These are phyloP conservation scores for Cyclopterus lumpus DNA, from an alignment of 2,797 vertebrate genomes.

Conservation along the genomic window DNA sequence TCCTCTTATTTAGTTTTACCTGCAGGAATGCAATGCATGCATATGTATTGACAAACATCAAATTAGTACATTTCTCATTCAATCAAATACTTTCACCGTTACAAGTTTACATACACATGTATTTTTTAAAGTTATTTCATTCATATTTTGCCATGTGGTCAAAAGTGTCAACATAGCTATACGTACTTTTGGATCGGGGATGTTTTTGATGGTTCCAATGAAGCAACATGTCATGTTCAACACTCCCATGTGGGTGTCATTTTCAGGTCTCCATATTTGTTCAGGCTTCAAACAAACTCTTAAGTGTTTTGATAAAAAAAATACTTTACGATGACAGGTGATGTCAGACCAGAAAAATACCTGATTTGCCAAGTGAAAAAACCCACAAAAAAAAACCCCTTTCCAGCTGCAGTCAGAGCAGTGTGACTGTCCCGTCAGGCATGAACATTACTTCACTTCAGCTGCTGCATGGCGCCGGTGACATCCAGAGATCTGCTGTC, in stretches of 20 bases:
- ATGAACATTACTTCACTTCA: constrained; percentile 10
- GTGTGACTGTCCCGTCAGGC: background rate
- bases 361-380: background rate
- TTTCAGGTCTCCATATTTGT: background rate
- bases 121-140: background rate
- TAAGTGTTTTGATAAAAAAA: background rate
- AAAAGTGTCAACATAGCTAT: background rate
- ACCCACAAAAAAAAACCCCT: no score
- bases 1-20: background rate
- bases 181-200: background rate
- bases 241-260: background rate
- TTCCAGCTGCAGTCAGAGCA: background rate
- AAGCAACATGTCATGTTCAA: background rate
- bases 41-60: background rate
- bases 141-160: background rate
- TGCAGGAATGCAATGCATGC: background rate
- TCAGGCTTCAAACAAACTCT: background rate
- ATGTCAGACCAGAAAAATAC: background rate
- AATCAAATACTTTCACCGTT: background rate
- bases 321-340: background rate
- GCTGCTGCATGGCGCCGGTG: constrained; percentile 1
- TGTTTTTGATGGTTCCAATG: background rate
- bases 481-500: background rate
- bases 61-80: background rate
- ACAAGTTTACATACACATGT: background rate